Evolutionary conservation across 2,888 invertebrate species (phyloP), one percentile per base, ranked within the genome.

Genomic region (Marasmarcha lunaedactyla): DNA sequence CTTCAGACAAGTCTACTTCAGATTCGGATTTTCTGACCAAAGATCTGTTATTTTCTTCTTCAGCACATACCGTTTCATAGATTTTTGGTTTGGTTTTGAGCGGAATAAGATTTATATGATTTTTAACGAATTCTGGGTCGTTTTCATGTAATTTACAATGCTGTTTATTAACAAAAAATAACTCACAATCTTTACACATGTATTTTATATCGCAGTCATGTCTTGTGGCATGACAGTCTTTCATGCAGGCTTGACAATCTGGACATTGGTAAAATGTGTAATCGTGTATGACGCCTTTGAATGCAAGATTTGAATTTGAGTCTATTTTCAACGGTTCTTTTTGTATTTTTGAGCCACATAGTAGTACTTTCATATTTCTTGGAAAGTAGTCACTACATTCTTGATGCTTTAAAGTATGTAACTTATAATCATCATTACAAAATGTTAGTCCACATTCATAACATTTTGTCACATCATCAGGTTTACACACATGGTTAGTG

Each of bases 201-300:
- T 30, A n/a, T 30, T 30, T 30, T 9, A 9, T 3, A 9, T 30
- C 30, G 30, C 30, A 30, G 11, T 11, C 11, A 30, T 30, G 30
- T n/a, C 9, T 30, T 7, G 4, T n/a, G 10, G n/a, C 2, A 7
- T 50, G 44, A 13, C 51, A 44, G 25, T 57, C 50, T 43, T 46
- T 57, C 6, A 63, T 39, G 45, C 71, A 71, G 11, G 71, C 41
- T 33, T 57, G 46, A 44, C 78, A 78, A 40, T 57, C 52, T 6
- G 43, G 43, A 47, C 78, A 78, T 50, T 55, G 62, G 45, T 66
- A 71, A 45, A 74, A 54, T 15, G 59, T 59, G 45, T 67, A 70
- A 51, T 77, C 71, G 46, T 52, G 56, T 41, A 65, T 48, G 14
- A 48, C 51, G 11, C 76, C 74, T 33, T 27, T 54, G 42, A 63